Percentiles rank a stretch among this genome's conserved stretches.
Evolutionary conservation across 23 tunicate species (phyloP).

Genomic region (Botrylloides violaceus): DNA sequence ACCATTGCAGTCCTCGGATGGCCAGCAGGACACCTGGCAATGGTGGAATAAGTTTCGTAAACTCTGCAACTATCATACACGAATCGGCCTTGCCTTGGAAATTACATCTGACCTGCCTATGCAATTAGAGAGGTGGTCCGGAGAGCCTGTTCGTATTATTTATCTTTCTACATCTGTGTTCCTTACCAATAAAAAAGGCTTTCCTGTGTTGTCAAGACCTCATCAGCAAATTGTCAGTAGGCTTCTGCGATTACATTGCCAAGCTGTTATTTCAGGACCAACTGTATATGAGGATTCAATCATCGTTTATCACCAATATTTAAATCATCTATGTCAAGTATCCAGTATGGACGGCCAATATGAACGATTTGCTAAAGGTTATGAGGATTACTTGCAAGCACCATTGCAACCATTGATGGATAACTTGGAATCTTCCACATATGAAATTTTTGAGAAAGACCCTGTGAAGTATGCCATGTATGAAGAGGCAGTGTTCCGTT

Average conservation of each 20-base stretch:
- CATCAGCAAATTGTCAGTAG: slow-evolving; percentile 69
- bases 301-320: slow-evolving; percentile 61
- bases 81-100: slow-evolving; percentile 60
- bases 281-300: slow-evolving; percentile 17
- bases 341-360: slow-evolving; percentile 55
- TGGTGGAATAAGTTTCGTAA: slow-evolving; percentile 88
- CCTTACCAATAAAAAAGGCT: slow-evolving; percentile 76
- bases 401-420: slow-evolving; percentile 99
- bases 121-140: slow-evolving; percentile 68
- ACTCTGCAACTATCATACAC: slow-evolving; percentile 50
- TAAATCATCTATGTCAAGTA: slow-evolving; percentile 39
- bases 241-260: slow-evolving; percentile 55
- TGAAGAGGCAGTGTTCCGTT: slow-evolving; percentile 54
- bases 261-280: slow-evolving; percentile 46
- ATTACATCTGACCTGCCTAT: slow-evolving; percentile 70
- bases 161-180: slow-evolving; percentile 51
- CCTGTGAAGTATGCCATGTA: slow-evolving; percentile 80
- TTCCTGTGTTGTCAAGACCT: slow-evolving; percentile 71
- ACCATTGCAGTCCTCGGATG: slow-evolving; percentile 8
- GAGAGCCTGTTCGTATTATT: slow-evolving; percentile 76
- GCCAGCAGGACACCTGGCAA: slow-evolving; percentile 33
- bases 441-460: slow-evolving; percentile 97
- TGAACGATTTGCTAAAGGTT: slow-evolving; percentile 57
- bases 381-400: slow-evolving; percentile 82
- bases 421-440: slow-evolving; percentile 93